Percentiles rank a stretch among this genome's conserved stretches.
Evolutionary conservation across 1,140 invertebrate genomes (phyloP).

Genomic region (Stenopsyche tienmushanensis): DNA sequence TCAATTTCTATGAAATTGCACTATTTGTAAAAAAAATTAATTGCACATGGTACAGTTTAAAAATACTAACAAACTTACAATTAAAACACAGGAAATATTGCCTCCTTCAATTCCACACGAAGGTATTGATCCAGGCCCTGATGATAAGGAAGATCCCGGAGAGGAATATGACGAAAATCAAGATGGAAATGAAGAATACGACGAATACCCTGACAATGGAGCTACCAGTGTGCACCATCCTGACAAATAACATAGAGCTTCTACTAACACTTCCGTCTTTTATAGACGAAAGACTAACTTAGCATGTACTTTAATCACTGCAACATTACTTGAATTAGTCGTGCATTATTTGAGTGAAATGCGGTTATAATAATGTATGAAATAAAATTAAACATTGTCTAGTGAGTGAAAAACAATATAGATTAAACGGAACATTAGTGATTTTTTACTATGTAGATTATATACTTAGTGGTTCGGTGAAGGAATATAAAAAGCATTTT

Average conservation of each 20-base stretch:
- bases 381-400: too few species aligned
- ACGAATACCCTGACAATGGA: constrained; percentile 59
- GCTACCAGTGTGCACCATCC: constrained; percentile 45
- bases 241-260: constrained; percentile 42
- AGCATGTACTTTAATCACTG: constrained; percentile 13
- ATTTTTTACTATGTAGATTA: too few species aligned
- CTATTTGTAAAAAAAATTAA: too few species aligned
- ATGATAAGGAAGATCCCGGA: constrained; percentile 49
- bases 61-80: constrained; percentile 43
- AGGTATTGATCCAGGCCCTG: constrained; percentile 45
- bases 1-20: too few species aligned
- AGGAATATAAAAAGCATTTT: too few species aligned
- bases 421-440: too few species aligned
- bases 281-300: constrained; percentile 35
- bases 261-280: constrained; percentile 30
- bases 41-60: too few species aligned
- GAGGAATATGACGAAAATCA: constrained; percentile 58
- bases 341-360: neutral
- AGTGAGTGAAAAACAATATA: too few species aligned
- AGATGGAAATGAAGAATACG: constrained; percentile 57
- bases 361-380: constrained; percentile 14
- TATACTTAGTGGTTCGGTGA: too few species aligned
- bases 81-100: constrained; percentile 47
- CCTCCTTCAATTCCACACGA: constrained; percentile 44
- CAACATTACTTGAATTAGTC: neutral